Percentiles rank a stretch among this genome's conserved stretches.
phyloP scores from a whole-genome alignment of 2,797 vertebrate species.

The Molossus alvarezi region DNA sequence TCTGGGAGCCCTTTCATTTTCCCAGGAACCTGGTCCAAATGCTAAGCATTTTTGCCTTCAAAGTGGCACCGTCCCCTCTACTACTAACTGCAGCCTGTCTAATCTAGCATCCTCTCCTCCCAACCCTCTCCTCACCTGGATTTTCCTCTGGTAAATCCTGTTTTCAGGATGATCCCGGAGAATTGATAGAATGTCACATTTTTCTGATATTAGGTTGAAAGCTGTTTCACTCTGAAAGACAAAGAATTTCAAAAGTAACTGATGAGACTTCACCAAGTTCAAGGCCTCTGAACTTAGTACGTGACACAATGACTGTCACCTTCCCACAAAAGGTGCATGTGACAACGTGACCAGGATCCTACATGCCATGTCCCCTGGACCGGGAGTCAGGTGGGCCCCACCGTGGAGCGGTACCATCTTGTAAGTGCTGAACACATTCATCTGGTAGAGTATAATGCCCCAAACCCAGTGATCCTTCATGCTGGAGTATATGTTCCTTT shows the following conservation, averaged over 20 bases:
- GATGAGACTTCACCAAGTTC: neutral
- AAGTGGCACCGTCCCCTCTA: neutral
- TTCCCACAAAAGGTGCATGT: neutral
- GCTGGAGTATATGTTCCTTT: too few relatives aligned
- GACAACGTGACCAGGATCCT: neutral
- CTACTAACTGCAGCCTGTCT: neutral
- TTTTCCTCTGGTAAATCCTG: conserved; percentile 88
- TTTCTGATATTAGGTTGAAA: conserved; percentile 89
- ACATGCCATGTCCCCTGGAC: neutral
- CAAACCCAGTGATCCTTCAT: neutral
- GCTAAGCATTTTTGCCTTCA: neutral
- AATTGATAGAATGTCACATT: conserved; percentile 90
- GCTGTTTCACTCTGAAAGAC: conserved; percentile 83
- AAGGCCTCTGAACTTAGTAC: neutral
- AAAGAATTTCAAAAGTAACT: neutral
- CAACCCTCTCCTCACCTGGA: conserved; percentile 88
- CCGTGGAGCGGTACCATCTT: neutral
- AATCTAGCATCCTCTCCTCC: neutral
- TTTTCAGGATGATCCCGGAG: conserved; percentile 88
- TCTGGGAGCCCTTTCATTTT: neutral
- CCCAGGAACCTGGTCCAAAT: neutral
- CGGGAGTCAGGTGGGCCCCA: fast-evolving
- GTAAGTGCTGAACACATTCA: neutral
- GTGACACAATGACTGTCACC: neutral
- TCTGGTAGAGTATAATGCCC: neutral